Evolutionary conservation across 2,113 vertebrate genomes (phyloP).

Genomic region (Sinocyclocheilus grahami): DNA sequence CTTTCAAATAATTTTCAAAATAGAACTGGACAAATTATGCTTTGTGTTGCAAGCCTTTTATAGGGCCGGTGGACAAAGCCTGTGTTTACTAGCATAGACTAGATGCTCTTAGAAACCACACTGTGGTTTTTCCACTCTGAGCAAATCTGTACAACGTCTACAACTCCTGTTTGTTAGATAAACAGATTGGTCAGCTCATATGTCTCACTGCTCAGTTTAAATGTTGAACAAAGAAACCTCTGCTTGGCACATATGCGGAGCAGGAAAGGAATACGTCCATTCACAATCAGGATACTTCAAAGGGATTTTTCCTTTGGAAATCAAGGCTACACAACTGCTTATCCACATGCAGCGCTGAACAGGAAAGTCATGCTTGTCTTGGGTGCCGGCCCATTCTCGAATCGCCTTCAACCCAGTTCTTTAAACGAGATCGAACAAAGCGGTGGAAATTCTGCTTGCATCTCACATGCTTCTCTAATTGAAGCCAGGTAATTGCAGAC

Average conservation of each 20-base stretch:
- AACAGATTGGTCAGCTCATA: conserved; percentile 25
- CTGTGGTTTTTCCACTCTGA: conserved; percentile 6
- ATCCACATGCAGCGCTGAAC: conserved; percentile 14
- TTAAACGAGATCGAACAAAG: neutral
- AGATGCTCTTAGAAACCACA: conserved; percentile 28
- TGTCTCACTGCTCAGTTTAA: conserved; percentile 1
- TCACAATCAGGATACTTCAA: conserved; percentile 33
- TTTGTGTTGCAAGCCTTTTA: too few relatives aligned
- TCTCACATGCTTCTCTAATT: conserved; percentile 40
- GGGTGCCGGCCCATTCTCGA: conserved; percentile 19
- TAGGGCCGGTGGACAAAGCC: conserved; percentile 1
- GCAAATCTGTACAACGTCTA: neutral
- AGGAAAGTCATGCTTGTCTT: conserved; percentile 53
- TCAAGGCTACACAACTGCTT: conserved; percentile 9
- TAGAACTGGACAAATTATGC: too few relatives aligned
- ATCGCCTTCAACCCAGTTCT: conserved; percentile 16
- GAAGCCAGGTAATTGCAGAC: conserved; percentile 32
- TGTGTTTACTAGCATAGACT: conserved; percentile 31
- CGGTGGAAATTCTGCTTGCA: conserved; percentile 24
- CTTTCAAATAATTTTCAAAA: too few relatives aligned
- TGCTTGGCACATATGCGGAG: conserved; percentile 7
- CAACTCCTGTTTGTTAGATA: conserved; percentile 30
- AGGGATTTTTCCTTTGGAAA: conserved; percentile 27
- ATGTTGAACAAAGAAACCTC: conserved; percentile 24
- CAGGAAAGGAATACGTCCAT: conserved; percentile 22